Base-by-base conservation (phyloP, 2,888 invertebrate genomes). In the Digitonthophagus gazella region DNA sequence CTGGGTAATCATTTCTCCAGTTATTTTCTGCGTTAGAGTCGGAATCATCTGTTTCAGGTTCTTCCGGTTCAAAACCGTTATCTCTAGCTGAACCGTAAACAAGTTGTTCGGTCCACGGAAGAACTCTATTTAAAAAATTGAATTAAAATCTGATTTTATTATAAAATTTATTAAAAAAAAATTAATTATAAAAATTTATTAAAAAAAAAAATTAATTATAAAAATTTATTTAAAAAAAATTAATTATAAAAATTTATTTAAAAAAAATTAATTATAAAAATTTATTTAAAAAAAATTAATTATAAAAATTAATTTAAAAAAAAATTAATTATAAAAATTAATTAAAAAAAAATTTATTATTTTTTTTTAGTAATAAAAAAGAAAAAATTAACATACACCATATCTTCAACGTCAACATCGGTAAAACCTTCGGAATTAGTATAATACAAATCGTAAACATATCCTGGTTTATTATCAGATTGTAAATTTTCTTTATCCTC, bases 1-100 rank as follows among this genome's bases (percentile, higher is more conserved):
- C 89, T 0, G 93, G 93, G 80, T 93, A 93, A 66, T 93, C 93
- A 77, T 93, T 93, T 71, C 87, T 84, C 86, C 89, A 90, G 79
- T 92, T 88, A 75, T 90, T 89, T 80, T 93, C 93, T 72, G 90
- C 90, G 83, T 93, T 93, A 0, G 93, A 93, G 79, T 93, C 92
- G 19, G 86, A 86, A 75, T 89, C 89, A 68, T 85, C 84, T 11
- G 75, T 73, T 64, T 82, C 81, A 3, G 75, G 74, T 56, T 80
- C 80, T 68, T 83, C 83, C 28, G 11, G 8, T 14, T 73, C 64
- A 6, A 54, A 15, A 3, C 76, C 77, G 70, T 78, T 78, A 70
- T 80, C 79, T 44, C 28, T 44, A 44, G 28, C 28, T 3, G 28
- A 44, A 5, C 28, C 28, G 69, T 79, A 82, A 2, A 84, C 77